These are phyloP conservation scores for Pampus argenteus DNA, from an alignment of 2,797 vertebrate species.

Conservation along the genomic window DNA sequence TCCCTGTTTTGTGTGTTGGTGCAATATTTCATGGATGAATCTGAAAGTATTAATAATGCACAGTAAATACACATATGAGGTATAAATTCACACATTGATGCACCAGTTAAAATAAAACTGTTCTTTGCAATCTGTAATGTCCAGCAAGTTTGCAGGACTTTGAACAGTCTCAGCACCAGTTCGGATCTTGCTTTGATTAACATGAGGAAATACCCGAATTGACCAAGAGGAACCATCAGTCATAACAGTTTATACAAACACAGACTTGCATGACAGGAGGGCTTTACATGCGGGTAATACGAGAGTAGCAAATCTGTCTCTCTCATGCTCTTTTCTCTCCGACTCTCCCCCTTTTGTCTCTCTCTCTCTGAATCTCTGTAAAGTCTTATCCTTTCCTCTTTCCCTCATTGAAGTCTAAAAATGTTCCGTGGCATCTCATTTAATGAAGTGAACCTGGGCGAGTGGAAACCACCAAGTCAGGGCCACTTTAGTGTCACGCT, in stretches of 20 bases:
- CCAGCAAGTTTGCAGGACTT: neutral
- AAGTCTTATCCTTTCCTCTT: constrained; percentile 59
- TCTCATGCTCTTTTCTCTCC: constrained; percentile 13
- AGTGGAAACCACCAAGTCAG: constrained; percentile 54
- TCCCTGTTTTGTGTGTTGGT: neutral
- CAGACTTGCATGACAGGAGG: constrained; percentile 45
- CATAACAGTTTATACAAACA: constrained; percentile 57
- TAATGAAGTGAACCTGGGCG: constrained; percentile 56
- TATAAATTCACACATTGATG: neutral
- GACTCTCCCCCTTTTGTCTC: neutral
- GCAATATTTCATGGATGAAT: too few species aligned
- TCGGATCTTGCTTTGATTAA: constrained; percentile 58
- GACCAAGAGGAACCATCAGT: constrained; percentile 50
- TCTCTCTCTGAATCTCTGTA: constrained; percentile 33
- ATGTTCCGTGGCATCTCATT: constrained; percentile 57
- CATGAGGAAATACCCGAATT: constrained; percentile 55
- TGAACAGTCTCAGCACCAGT: constrained; percentile 5
- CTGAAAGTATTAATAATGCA: too few species aligned
- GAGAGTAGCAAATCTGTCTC: constrained; percentile 43
- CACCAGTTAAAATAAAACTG: neutral
- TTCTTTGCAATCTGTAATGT: neutral
- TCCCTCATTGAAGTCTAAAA: constrained; percentile 34
- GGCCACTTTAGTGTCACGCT: constrained; percentile 56
- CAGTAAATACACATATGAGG: too few species aligned
- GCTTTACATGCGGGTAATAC: constrained; percentile 49